Evolutionary conservation across 2,797 vertebrate genomes (phyloP), one percentile per base, ranked within the genome.

Genomic region (Dallia pectoralis): DNA sequence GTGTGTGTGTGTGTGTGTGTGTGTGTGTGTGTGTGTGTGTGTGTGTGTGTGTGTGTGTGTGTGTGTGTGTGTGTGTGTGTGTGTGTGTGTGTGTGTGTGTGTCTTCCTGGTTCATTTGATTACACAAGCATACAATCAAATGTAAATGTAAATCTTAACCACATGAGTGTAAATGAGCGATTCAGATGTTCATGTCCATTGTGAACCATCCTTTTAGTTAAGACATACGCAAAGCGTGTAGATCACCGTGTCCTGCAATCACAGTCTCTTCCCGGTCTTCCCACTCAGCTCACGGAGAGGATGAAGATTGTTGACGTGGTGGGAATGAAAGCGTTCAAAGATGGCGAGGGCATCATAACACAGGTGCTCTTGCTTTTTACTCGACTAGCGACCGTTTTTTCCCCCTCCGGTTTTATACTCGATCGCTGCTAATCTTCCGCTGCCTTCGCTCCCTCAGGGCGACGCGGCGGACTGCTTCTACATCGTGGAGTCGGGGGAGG

Each of bases 251-350:
- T 67, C 2, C 40, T 33, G 47, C 47, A 25, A n/a, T 67, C 65
- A 67, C 36, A 27, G 4, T 22, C 19, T 44, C 36, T 22, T 29
- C 25, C 49, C 71, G 70, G 30, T 0, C 51, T 69, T 32, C 15
- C 33, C 51, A 22, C 4, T 25, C 72, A 99, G 96, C 79, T 92
- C 78, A 95, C 96, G 27, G 97, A 98, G 79, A 91, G 96, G 79
- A 97, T 99, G 96, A 98, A 96, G 91, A 97, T 98, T 74, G 97
- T 95, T 40, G 97, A 98, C 82, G 95, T 97, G 76, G 89, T 98
- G 80, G 96, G 95, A 77, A 95, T 92, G 67, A 95, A 94, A 72
- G 76, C 73, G 18, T 97, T 94, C 84, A 93, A 92, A 83, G 94
- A 97, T 67, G 95, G 94, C 61, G 95, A 97, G 12, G 87, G 92